Evolutionary conservation across 1,140 invertebrate genomes (phyloP).

Genomic region (Lordiphosa stackelbergi): DNA sequence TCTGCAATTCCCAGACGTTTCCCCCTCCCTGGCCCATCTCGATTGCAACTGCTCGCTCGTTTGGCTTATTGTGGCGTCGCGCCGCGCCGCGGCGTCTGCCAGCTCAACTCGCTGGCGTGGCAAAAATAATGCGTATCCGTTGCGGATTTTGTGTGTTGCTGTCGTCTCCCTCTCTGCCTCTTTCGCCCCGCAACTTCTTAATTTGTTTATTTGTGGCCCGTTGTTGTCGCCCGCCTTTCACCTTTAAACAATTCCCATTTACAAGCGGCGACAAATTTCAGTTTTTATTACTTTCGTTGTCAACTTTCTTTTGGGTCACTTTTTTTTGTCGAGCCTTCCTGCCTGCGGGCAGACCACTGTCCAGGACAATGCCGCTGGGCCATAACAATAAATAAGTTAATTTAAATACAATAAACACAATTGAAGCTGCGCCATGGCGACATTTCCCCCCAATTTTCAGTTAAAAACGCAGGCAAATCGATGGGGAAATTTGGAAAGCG

Average conservation of each 20-base stretch:
- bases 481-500: too few species aligned
- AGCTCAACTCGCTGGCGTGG: conserved; percentile 41
- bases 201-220: conserved; percentile 68
- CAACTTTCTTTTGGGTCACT: conserved; percentile 45
- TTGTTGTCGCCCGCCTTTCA: conserved; percentile 42
- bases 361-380: conserved; percentile 18
- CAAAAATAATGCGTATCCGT: conserved; percentile 69
- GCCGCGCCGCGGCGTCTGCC: conserved; percentile 2
- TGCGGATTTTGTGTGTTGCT: conserved; percentile 45
- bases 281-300: conserved; percentile 69
- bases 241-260: conserved; percentile 73
- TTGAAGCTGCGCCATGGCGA: conserved; percentile 33
- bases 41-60: conserved; percentile 21
- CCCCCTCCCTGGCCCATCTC: conserved; percentile 7
- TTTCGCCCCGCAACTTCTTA: conserved; percentile 41
- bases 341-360: conserved; percentile 10
- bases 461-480: not conserved
- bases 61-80: conserved; percentile 58
- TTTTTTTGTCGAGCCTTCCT: conserved; percentile 13
- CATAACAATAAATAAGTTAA: conserved; percentile 74
- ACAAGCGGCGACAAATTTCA: conserved; percentile 72
- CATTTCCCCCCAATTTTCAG: not conserved
- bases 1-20: conserved; percentile 69
- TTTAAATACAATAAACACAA: conserved; percentile 74
- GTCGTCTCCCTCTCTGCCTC: not conserved